A percentile compares a stretch with the other conserved stretches of the same genome.
Evolutionary conservation across 2,797 vertebrate species (phyloP).

Genomic region (Pelodytes ibericus): DNA sequence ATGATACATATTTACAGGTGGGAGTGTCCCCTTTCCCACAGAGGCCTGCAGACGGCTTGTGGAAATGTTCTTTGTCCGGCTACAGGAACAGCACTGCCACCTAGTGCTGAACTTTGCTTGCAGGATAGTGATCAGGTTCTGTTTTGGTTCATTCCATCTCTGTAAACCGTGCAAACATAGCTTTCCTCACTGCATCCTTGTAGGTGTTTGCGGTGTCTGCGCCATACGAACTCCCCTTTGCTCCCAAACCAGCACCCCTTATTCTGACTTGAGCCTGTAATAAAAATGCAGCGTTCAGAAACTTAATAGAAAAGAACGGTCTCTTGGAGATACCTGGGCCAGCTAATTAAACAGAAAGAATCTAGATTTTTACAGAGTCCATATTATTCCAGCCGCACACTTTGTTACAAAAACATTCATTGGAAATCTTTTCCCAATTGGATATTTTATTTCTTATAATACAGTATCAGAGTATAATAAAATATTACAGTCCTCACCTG

Average conservation of each 20-base stretch:
- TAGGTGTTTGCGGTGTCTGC: slow-evolving; percentile 92
- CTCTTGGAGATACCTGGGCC: too few relatives aligned
- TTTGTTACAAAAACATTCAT: too few relatives aligned
- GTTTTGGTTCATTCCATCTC: slow-evolving; percentile 79
- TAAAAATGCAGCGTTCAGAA: too few relatives aligned
- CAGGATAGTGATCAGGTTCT: neutral
- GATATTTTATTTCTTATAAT: too few relatives aligned
- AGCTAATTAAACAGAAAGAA: too few relatives aligned
- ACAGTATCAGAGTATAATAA: too few relatives aligned
- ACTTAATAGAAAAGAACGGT: too few relatives aligned
- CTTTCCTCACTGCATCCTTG: slow-evolving; percentile 97
- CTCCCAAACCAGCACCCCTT: slow-evolving; percentile 93
- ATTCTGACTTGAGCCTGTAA: slow-evolving; percentile 91
- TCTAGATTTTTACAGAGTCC: too few relatives aligned
- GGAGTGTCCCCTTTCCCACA: neutral
- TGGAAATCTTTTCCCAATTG: too few relatives aligned
- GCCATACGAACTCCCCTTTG: slow-evolving; percentile 91
- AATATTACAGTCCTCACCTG: slow-evolving; percentile 79
- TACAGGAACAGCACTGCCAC: too few relatives aligned
- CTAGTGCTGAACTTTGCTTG: neutral
- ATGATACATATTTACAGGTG: slow-evolving; percentile 46
- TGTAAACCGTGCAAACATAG: slow-evolving; percentile 97
- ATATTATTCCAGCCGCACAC: too few relatives aligned
- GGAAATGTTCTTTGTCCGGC: neutral
- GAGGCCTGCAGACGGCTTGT: neutral